Evolutionary conservation across 2,888 invertebrate species (phyloP).

Genomic region (Acrocera orbiculus): DNA sequence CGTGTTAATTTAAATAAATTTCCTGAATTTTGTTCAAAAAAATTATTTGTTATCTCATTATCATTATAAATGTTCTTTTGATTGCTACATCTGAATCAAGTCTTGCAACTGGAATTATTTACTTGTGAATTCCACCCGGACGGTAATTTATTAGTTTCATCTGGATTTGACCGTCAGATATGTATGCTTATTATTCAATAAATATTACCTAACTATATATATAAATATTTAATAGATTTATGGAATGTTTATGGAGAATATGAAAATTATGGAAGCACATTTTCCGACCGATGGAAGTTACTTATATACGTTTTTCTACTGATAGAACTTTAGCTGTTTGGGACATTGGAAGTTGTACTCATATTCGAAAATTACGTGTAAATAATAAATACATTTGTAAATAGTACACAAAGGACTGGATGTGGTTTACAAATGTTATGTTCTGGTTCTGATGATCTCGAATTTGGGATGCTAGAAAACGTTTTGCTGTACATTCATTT

Average conservation of each 20-base stretch:
- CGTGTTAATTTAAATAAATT: conserved; percentile 22
- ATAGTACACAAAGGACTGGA: conserved; percentile 47
- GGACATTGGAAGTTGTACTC: conserved; percentile 77
- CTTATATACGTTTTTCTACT: conserved; percentile 79
- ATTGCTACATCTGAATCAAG: conserved; percentile 31
- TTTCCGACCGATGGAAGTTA: conserved; percentile 71
- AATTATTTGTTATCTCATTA: conserved; percentile 26
- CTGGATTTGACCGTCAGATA: conserved; percentile 89
- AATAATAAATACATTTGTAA: conserved; percentile 58
- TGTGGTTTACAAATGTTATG: conserved; percentile 81
- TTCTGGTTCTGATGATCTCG: conserved; percentile 86
- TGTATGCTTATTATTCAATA: conserved; percentile 45
- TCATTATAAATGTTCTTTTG: conserved; percentile 27
- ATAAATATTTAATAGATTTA: conserved; percentile 60
- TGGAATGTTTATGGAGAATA: conserved; percentile 98
- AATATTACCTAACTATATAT: conserved; percentile 13
- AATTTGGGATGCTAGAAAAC: conserved; percentile 81
- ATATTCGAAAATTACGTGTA: conserved; percentile 80
- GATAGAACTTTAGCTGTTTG: conserved; percentile 91
- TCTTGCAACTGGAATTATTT: conserved; percentile 57
- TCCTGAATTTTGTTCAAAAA: conserved; percentile 26
- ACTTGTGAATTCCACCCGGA: conserved; percentile 88
- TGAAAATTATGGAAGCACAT: conserved; percentile 87
- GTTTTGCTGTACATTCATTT: conserved; percentile 54
- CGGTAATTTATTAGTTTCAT: conserved; percentile 83